Evolutionary conservation across 2,797 vertebrate genomes (phyloP), one percentile per base, ranked within the genome.

Genomic region (Ispidina picta): DNA sequence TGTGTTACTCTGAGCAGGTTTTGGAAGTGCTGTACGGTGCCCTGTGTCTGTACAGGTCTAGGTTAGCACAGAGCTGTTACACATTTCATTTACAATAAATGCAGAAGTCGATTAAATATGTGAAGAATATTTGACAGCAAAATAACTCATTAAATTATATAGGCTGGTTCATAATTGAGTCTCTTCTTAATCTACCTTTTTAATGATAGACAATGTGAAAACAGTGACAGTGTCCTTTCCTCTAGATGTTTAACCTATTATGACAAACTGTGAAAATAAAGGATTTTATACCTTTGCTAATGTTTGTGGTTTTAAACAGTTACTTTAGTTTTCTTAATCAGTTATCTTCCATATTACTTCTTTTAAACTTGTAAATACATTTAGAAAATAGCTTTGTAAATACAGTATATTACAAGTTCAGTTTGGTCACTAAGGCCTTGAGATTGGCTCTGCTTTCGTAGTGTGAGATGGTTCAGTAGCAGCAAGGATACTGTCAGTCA

Each of bases 231-330:
- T 92, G 79, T 97, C 97, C 97, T 97, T 96, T 96, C 93, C 93
- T 97, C 43, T 91, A 89, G 79, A 95, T 96, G 84, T 97, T 93
- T 95, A 97, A 95, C 83, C 96, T 97, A 86, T 96, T 95, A 91
- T 89, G 96, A 97, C 95, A 97, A 97, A 98, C 98, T 98, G 98
- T 98, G 98, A 98, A 98, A 90, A 96, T 86, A 95, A 94, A 95
- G 86, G 93, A 83, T 96, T 98, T 97, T 97, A 83, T 97, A 97
- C 97, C 96, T 97, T 97, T 97, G 85, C 94, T 97, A 95, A 97
- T 80, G 73, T 95, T 96, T 91, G 94, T 97, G 97, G 89, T 97
- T 97, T 97, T 79, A 88, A 97, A 93, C 86, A 76, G 75, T 90
- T 94, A 37, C 73, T 96, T 96, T 97, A 64, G 12, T 93, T 96